Percentiles rank a stretch among this genome's conserved stretches.
Evolutionary conservation across 2,888 invertebrate genomes (phyloP).

Genomic region (Hirtodrosophila histrioides): DNA sequence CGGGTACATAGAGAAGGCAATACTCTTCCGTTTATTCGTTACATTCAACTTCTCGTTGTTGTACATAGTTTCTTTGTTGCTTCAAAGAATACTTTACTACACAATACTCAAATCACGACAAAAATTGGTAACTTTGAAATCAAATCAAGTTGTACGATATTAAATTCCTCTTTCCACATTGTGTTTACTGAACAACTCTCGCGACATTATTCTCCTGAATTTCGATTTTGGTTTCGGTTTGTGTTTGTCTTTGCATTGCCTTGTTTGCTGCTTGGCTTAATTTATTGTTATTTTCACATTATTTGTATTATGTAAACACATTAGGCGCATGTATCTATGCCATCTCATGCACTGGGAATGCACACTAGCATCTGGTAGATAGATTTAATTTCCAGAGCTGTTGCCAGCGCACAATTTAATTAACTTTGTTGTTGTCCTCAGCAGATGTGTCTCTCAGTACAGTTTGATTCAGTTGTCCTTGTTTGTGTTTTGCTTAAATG

Average conservation of each 20-base stretch:
- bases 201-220: constrained; percentile 26
- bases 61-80: no score
- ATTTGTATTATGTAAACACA: constrained; percentile 74
- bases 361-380: constrained; percentile 38
- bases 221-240: constrained; percentile 37
- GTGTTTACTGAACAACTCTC: constrained; percentile 23
- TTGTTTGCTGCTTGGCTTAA: constrained; percentile 60
- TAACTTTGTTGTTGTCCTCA: constrained; percentile 62
- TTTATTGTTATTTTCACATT: constrained; percentile 74
- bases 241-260: constrained; percentile 34
- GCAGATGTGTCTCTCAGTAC: constrained; percentile 36
- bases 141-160: no score
- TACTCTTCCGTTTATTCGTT: no score
- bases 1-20: no score
- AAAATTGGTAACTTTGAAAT: no score
- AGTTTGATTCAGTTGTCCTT: constrained; percentile 13
- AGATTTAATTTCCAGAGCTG: constrained; percentile 59
- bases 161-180: no score
- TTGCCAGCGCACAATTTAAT: constrained; percentile 65
- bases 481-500: constrained; percentile 30
- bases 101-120: no score
- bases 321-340: constrained; percentile 45
- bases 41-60: no score
- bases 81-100: no score
- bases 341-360: constrained; percentile 20